These are phyloP conservation scores for Coleophora flavipennella DNA, from an alignment of 2,888 invertebrate species.

Conservation along the genomic window DNA sequence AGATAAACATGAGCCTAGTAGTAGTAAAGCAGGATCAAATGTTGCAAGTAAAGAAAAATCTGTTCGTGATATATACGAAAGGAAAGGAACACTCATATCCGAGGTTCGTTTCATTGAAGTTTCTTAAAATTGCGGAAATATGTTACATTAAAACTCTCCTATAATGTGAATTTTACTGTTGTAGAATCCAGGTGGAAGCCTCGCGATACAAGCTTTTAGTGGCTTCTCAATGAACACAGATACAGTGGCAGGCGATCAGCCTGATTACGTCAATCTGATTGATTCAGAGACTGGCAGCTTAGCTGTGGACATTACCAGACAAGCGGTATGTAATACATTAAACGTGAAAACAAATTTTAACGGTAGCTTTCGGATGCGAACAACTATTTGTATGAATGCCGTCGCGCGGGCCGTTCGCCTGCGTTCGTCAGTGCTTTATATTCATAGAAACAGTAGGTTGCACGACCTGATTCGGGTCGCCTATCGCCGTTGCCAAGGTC, in stretches of 20 bases:
- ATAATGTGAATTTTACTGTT: conserved; percentile 9
- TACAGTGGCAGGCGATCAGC: conserved; percentile 36
- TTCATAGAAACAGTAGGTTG: no score
- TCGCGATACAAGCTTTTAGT: conserved; percentile 49
- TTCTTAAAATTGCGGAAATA: no score
- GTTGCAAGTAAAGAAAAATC: conserved; percentile 16
- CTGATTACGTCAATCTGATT: conserved; percentile 39
- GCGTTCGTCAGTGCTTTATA: no score
- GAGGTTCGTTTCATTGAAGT: conserved; percentile 19
- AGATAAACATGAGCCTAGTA: no score
- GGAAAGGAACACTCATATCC: conserved; percentile 29
- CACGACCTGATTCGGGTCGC: no score
- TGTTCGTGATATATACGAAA: conserved; percentile 46
- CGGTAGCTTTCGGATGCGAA: no score
- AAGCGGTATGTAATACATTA: conserved; percentile 30
- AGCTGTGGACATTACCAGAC: conserved; percentile 32
- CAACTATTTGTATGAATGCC: no score
- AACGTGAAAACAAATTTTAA: neutral
- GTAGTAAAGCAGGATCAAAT: neutral
- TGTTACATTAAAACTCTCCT: no score
- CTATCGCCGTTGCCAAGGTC: no score
- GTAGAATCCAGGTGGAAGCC: conserved; percentile 34
- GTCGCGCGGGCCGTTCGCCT: no score
- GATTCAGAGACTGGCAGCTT: conserved; percentile 54
- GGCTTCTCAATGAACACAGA: conserved; percentile 47